These are phyloP conservation scores for Micromys minutus DNA, from an alignment of 2,113 vertebrate genomes.

Conservation along the genomic window DNA sequence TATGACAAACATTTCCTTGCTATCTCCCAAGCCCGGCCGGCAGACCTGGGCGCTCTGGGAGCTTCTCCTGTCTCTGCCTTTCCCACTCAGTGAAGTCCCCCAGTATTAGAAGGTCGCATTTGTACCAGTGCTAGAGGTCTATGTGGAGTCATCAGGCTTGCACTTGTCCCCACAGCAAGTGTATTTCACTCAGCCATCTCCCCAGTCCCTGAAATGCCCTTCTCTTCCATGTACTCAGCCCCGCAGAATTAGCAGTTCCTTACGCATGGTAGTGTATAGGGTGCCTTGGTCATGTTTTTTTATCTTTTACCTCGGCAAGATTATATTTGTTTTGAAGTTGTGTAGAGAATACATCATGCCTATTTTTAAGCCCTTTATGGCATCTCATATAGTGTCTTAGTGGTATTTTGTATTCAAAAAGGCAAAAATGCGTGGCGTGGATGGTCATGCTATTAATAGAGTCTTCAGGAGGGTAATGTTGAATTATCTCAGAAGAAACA, in stretches of 20 bases:
- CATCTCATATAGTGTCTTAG: not conserved
- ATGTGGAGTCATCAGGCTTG: not conserved
- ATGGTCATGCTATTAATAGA: not conserved
- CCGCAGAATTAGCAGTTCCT: not conserved
- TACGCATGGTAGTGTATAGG: not conserved
- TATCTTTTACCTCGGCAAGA: not conserved
- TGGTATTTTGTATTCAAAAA: not conserved
- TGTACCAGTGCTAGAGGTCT: not conserved
- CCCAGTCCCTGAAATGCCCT: not conserved
- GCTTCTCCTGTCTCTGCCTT: not conserved
- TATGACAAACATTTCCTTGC: not conserved
- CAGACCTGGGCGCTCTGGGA: not conserved
- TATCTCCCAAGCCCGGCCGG: not conserved
- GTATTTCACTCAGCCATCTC: not conserved
- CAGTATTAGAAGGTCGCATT: not conserved
- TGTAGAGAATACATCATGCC: not conserved
- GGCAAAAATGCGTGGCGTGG: not conserved
- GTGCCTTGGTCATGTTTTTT: not conserved
- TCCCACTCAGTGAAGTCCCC: not conserved
- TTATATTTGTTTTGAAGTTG: not conserved
- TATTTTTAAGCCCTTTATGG: not conserved
- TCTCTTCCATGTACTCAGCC: not conserved
- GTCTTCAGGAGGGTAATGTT: not conserved
- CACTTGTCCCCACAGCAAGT: too few relatives aligned
- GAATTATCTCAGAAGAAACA: not conserved